Evolutionary conservation across 2,113 vertebrate species (phyloP), one percentile per base, ranked within the genome.

Genomic region (Chionis minor): DNA sequence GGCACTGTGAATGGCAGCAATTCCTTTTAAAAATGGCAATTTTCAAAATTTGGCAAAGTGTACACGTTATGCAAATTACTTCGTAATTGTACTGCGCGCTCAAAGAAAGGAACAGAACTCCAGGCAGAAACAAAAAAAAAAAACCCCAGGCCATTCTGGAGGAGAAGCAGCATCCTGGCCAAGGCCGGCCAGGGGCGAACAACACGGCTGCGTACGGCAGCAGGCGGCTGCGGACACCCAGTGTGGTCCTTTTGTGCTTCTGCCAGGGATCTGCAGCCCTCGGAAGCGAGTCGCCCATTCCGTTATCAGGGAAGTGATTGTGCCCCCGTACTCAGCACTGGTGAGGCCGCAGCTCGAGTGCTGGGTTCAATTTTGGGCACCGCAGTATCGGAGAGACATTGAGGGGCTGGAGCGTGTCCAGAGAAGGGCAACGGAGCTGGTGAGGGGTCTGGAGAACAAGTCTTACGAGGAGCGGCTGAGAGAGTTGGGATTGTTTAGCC

Each of bases 1-100:
- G 30, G 90, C 87, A 94, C 97, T 40, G 95, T 42, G 33, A 97
- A 93, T n/a, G 32, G 65, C 92, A 86, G 81, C 21, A 40, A 62
- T 90, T 96, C 94, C 84, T 94, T 96, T 96, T 63, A 95, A 95
- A 96, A 97, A 94, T 8, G 33, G 95, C 96, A 80, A 96, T 97
- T 98, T 97, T 96, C 93, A 87, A 98, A 98, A 97, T 98, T 70
- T 97, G 97, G 96, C 97, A 96, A 98, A 97, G 90, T 80, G 51
- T 78, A 85, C 86, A 81, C 18, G 90, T 90, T 94, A 95, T 91
- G 91, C 87, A 98, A 98, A 98, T 97, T 84, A 80, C 89, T 97
- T 96, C 56, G 49, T 72, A 96, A 97, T 90, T 93, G 91, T 92
- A 65, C 81, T 90, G 73, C 49, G 54, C 74, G 97, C 79, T 97